Percentiles rank a stretch among this genome's conserved stretches.
Evolutionary conservation across 2,797 vertebrate species (phyloP).

Genomic region (Apodemus agrarius): DNA sequence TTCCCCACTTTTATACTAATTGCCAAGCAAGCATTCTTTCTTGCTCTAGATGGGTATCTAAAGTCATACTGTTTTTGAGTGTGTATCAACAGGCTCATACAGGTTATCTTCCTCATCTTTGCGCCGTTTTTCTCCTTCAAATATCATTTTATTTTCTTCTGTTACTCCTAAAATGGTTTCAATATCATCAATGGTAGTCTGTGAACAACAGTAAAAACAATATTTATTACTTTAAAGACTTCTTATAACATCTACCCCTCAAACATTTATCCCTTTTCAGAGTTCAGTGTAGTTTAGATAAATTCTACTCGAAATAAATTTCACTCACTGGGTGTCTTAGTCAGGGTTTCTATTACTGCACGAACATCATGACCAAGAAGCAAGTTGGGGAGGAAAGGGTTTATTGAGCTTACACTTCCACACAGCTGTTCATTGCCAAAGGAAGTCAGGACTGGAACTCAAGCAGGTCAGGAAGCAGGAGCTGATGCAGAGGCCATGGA

Average conservation of each 20-base stretch:
- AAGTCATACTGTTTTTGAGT: neutral
- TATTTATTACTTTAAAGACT: slow-evolving; percentile 33
- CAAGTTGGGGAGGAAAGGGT: too few relatives aligned
- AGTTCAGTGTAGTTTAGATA: neutral
- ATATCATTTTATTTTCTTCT: slow-evolving; percentile 88
- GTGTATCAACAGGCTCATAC: slow-evolving; percentile 43
- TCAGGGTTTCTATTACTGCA: too few relatives aligned
- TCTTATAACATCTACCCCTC: neutral
- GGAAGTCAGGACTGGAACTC: too few relatives aligned
- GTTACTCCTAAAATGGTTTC: slow-evolving; percentile 90
- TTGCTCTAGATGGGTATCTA: slow-evolving; percentile 52
- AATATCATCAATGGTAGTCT: slow-evolving; percentile 88
- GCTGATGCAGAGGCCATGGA: too few relatives aligned
- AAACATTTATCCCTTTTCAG: neutral
- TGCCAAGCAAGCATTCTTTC: slow-evolving; percentile 54
- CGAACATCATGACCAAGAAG: too few relatives aligned
- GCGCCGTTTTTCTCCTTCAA: slow-evolving; percentile 78
- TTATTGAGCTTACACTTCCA: too few relatives aligned
- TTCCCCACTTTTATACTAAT: slow-evolving; percentile 66
- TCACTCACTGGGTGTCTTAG: neutral
- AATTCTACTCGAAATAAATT: neutral
- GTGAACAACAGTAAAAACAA: slow-evolving; percentile 65
- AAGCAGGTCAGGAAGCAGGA: too few relatives aligned
- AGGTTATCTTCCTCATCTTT: slow-evolving; percentile 67
- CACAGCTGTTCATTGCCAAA: too few relatives aligned